These are phyloP conservation scores for Rana temporaria DNA, from an alignment of 2,113 vertebrate genomes.

Conservation along the genomic window DNA sequence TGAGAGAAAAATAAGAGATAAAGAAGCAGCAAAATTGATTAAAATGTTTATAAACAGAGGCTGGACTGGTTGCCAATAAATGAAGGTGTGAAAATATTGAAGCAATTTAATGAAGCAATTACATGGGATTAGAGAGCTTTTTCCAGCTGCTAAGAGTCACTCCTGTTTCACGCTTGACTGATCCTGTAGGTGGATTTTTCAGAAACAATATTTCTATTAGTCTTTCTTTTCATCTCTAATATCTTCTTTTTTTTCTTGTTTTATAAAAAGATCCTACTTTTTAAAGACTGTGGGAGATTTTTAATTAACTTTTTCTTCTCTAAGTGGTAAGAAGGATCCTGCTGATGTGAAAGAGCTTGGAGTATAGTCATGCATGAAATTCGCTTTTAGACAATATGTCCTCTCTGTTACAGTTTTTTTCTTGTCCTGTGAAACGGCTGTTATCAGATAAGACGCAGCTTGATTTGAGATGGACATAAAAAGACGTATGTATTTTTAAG, in stretches of 20 bases:
- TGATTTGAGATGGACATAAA: conserved; percentile 2
- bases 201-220: conserved; percentile 56
- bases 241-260: conserved; percentile 44
- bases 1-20: not conserved
- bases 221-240: conserved; percentile 38
- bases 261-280: conserved; percentile 49
- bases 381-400: conserved; percentile 45
- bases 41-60: conserved; percentile 52
- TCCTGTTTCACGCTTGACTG: conserved; percentile 47
- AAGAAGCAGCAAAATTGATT: conserved; percentile 49
- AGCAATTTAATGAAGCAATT: conserved; percentile 57
- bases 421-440: conserved; percentile 2
- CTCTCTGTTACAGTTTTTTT: conserved; percentile 33
- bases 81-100: conserved; percentile 54
- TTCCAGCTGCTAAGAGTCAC: conserved; percentile 49
- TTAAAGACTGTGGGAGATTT: conserved; percentile 58
- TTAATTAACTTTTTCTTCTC: conserved; percentile 58
- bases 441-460: conserved; percentile 4
- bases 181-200: conserved; percentile 52
- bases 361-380: conserved; percentile 54
- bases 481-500: not conserved
- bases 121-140: conserved; percentile 53
- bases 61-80: conserved; percentile 47
- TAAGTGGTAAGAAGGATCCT: conserved; percentile 54
- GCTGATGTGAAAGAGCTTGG: conserved; percentile 54